Conservation (phyloP, 35 echinoderm and acorn worm genomes). For the Nesometra sesokonis region DNA sequence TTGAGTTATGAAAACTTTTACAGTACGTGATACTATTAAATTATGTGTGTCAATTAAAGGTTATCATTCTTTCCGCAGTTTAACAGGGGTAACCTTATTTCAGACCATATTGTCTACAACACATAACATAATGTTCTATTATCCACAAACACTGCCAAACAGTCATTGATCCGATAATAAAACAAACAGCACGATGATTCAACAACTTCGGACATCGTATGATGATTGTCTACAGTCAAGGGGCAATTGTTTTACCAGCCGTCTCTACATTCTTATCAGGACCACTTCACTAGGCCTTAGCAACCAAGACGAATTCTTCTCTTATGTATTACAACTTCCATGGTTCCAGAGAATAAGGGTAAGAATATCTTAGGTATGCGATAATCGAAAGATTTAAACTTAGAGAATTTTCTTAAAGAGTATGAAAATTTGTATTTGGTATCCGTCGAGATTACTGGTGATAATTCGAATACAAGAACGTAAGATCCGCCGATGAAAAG, state of each 20-base stretch:
- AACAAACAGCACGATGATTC: not conserved
- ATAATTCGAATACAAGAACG: not conserved
- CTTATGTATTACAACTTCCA: not conserved
- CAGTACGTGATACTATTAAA: too few species aligned
- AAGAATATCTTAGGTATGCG: not conserved
- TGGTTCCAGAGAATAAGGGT: not conserved
- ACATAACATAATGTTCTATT: too few species aligned
- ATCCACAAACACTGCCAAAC: too few species aligned
- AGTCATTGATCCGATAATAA: not conserved
- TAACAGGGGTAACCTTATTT: too few species aligned
- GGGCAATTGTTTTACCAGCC: not conserved
- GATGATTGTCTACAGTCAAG: not conserved
- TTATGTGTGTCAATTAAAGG: too few species aligned
- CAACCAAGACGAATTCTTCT: not conserved
- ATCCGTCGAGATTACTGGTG: not conserved
- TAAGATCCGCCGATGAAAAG: not conserved
- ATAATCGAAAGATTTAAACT: not conserved
- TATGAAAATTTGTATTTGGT: not conserved
- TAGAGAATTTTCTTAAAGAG: too few species aligned
- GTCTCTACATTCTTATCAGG: not conserved
- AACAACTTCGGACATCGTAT: not conserved
- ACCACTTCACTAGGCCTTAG: not conserved
- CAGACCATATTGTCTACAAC: too few species aligned
- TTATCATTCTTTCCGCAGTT: too few species aligned
- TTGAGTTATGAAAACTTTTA: too few species aligned